These are phyloP conservation scores for Hoplodrina blanda DNA, from an alignment of 2,888 invertebrate species.

Conservation along the genomic window DNA sequence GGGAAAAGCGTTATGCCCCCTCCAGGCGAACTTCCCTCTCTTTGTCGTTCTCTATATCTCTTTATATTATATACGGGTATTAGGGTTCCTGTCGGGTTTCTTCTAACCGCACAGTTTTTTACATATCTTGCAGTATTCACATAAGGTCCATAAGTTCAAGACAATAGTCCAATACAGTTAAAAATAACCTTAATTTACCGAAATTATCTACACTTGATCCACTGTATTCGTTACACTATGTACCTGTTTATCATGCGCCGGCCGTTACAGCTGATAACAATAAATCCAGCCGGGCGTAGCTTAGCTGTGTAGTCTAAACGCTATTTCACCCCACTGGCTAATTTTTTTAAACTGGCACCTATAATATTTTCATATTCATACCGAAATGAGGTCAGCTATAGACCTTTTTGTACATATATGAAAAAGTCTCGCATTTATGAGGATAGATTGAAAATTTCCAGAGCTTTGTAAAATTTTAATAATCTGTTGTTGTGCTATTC, in stretches of 20 bases:
- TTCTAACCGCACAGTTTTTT: too few species aligned
- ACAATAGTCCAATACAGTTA: neutral
- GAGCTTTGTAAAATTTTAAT: too few species aligned
- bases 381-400: neutral
- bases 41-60: too few species aligned
- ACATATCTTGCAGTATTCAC: too few species aligned
- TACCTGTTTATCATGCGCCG: conserved; percentile 38
- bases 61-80: too few species aligned
- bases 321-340: conserved; percentile 34
- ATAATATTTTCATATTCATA: conserved; percentile 4
- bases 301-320: conserved; percentile 23
- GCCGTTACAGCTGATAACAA: conserved; percentile 36
- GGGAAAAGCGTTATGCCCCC: too few species aligned
- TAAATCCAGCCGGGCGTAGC: conserved; percentile 40
- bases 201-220: neutral
- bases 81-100: too few species aligned
- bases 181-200: neutral
- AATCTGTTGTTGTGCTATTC: too few species aligned
- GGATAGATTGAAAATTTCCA: neutral
- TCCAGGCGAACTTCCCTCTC: too few species aligned
- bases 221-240: conserved; percentile 17
- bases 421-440: neutral
- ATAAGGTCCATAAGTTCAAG: neutral
- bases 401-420: neutral
- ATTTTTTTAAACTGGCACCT: conserved; percentile 35